Evolutionary conservation across 1,140 invertebrate species (phyloP), one percentile per base, ranked within the genome.

Genomic region (Hyphantria cunea): DNA sequence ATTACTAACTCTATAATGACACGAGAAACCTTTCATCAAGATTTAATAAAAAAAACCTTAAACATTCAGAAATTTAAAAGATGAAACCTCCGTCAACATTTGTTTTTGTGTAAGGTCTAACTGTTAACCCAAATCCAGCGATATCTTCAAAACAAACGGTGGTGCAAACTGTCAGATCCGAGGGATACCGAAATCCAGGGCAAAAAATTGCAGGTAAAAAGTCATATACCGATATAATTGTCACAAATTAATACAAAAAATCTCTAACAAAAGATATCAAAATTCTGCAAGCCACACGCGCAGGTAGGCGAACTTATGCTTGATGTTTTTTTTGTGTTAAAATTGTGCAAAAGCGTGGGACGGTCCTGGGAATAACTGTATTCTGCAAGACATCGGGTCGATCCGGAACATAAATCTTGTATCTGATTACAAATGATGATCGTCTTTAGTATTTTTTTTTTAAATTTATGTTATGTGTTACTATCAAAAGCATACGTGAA

Each of bases 241-340:
- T 89, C 88, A 90, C 88, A 90, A 90, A 90, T 90, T 89, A 88
- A 90, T 82, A 86, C 88, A 90, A 90, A 90, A 90, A 89, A 80
- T 58, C 34, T 58, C 64, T 77, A 75, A 84, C 84, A 86, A 88
- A 84, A 86, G 88, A 78, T 90, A 90, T 90, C 88, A 90, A 90
- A 84, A 90, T 89, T 78, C 84, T 90, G 88, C 88, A 90, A 89
- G 88, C 86, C 88, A 90, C 88, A 90, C 88, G 88, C 84, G 84
- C 88, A 90, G 88, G 88, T 90, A 90, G 80, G 82, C 50, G 72
- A 75, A 77, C 66, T 62, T 82, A 81, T 82, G 82, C 83, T 82
- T 73, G 62, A 63, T 61, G 65, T 74, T 86, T 82, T 34, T 90
- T 89, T 86, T 84, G 56, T 66, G 33, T 56, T 53, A 52, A 77